Percentiles rank a stretch among this genome's conserved stretches.
phyloP scores from a whole-genome alignment of 2,797 vertebrate genomes.

The Syngnathus acus region DNA sequence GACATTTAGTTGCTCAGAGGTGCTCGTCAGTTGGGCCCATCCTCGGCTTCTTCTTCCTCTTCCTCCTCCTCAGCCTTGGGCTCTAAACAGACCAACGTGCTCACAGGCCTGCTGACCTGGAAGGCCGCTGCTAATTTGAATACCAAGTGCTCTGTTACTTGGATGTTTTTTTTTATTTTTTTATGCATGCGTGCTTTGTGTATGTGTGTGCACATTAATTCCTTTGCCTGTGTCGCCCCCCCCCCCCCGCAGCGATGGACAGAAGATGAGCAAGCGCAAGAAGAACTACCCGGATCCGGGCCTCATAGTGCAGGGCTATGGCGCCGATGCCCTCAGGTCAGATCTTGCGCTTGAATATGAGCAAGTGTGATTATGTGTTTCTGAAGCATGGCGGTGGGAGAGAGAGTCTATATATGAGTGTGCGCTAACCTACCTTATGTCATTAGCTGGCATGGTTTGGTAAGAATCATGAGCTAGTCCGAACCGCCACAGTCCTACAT shows the following conservation, averaged over 20 bases:
- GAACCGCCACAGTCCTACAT: slow-evolving; percentile 12
- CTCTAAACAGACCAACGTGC: slow-evolving; percentile 32
- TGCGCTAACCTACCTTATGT: slow-evolving; percentile 27
- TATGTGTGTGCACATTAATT: slow-evolving; percentile 32
- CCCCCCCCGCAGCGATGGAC: slow-evolving; percentile 80
- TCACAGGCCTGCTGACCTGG: slow-evolving; percentile 59
- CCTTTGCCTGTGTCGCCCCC: slow-evolving; percentile 35
- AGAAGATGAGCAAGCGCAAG: slow-evolving; percentile 99
- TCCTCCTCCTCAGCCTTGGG: slow-evolving; percentile 40
- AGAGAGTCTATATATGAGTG: neutral
- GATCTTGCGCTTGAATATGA: slow-evolving; percentile 32
- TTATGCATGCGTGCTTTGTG: slow-evolving; percentile 26
- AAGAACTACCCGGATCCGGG: slow-evolving; percentile 96
- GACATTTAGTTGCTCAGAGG: slow-evolving; percentile 30
- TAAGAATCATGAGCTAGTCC: slow-evolving; percentile 18
- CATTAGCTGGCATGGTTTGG: slow-evolving; percentile 21
- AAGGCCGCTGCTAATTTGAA: slow-evolving; percentile 59
- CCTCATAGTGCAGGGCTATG: slow-evolving; percentile 80
- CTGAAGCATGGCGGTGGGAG: slow-evolving; percentile 28
- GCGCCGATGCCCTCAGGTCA: slow-evolving; percentile 93
- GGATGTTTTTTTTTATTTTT: slow-evolving; percentile 29
- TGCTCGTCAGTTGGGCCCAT: slow-evolving; percentile 19
- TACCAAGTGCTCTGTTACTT: slow-evolving; percentile 44
- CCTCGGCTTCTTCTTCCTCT: neutral
- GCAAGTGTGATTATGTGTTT: slow-evolving; percentile 18